A percentile compares a stretch with the other conserved stretches of the same genome.
These are phyloP conservation scores for Typhlomys cinereus DNA, from an alignment of 2,113 vertebrate genomes.

Conservation along the genomic window DNA sequence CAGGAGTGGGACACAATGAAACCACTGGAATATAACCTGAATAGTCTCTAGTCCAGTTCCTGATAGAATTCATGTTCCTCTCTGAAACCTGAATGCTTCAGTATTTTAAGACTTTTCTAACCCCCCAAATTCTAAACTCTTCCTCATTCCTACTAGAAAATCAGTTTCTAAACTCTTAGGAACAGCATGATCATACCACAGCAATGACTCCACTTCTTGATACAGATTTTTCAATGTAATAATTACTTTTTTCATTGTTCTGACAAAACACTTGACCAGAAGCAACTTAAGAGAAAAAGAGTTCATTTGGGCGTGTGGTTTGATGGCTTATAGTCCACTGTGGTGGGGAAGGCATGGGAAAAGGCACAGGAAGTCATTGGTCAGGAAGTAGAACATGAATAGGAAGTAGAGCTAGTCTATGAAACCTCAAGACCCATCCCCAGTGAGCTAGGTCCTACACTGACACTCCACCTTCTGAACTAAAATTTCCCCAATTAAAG, in stretches of 20 bases:
- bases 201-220: neutral
- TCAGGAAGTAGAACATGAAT: neutral
- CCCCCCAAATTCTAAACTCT: neutral
- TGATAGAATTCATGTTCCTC: neutral
- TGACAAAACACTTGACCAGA: neutral
- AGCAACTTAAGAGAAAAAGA: neutral
- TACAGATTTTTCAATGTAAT: too few species aligned
- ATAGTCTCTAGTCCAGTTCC: neutral
- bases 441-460: neutral
- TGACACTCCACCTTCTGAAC: too few species aligned
- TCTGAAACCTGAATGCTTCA: neutral
- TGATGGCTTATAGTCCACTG: neutral
- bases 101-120: neutral
- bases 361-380: neutral
- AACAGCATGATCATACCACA: neutral
- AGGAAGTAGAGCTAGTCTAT: neutral
- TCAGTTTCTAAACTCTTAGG: neutral
- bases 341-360: neutral
- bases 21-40: neutral
- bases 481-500: neutral
- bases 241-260: neutral
- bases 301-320: neutral
- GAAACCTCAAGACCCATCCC: too few species aligned
- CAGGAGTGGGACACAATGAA: neutral
- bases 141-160: neutral